Evolutionary conservation across 2,888 invertebrate genomes (phyloP).

Genomic region (Margaritifera margaritifera): DNA sequence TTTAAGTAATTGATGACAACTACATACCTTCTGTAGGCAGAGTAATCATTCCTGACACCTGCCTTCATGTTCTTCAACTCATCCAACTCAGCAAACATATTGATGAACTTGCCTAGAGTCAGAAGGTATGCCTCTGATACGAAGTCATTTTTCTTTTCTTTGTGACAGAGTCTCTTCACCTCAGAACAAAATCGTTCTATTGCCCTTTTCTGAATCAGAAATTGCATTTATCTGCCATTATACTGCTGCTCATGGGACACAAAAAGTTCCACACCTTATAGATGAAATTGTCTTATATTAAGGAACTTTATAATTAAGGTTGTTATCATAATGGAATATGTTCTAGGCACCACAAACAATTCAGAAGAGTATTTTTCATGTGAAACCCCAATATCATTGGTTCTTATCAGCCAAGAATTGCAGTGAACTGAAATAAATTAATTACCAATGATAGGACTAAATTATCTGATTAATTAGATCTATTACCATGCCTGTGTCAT

Average conservation of each 20-base stretch:
- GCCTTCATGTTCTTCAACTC: conserved; percentile 99
- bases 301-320: too few species aligned
- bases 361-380: too few species aligned
- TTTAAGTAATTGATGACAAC: background rate
- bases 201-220: conserved; percentile 81
- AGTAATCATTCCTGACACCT: conserved; percentile 99
- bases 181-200: conserved; percentile 97
- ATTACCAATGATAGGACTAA: too few species aligned
- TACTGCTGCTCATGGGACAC: background rate
- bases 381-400: too few species aligned
- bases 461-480: too few species aligned
- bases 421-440: too few species aligned
- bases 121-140: conserved; percentile 97
- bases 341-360: too few species aligned
- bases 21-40: conserved; percentile 90
- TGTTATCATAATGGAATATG: too few species aligned
- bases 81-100: conserved; percentile 99
- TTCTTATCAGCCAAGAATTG: too few species aligned
- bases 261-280: too few species aligned
- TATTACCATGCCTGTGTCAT: too few species aligned
- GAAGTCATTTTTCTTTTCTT: conserved; percentile 97
- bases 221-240: background rate
- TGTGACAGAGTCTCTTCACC: conserved; percentile 94
- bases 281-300: too few species aligned
- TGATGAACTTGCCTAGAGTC: conserved; percentile 97